Evolutionary conservation across 2,797 vertebrate species (phyloP).

Genomic region (Adelosebastes latens): DNA sequence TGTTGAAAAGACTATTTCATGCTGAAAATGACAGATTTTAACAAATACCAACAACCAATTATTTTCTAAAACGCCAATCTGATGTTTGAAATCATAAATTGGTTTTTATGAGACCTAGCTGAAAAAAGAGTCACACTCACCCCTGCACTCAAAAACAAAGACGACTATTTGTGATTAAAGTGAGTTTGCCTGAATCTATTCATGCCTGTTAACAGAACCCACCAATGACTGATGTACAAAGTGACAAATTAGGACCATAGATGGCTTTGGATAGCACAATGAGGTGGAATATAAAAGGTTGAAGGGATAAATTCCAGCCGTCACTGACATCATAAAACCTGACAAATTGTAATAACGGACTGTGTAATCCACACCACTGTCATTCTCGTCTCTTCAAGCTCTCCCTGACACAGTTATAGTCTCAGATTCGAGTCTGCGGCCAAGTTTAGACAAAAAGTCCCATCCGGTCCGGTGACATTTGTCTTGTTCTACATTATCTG

Average conservation of each 20-base stretch:
- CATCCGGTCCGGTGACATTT: slow-evolving; percentile 79
- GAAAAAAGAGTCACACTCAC: background rate
- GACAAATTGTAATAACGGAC: slow-evolving; percentile 85
- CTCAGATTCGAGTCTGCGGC: slow-evolving; percentile 79
- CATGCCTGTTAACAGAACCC: slow-evolving; percentile 24
- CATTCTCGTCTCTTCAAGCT: slow-evolving; percentile 66
- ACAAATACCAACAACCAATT: background rate
- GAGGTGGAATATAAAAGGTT: slow-evolving; percentile 75
- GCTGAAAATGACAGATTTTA: slow-evolving; percentile 1
- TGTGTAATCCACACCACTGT: slow-evolving; percentile 79
- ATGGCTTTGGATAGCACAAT: slow-evolving; percentile 70
- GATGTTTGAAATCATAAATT: background rate
- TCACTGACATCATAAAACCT: slow-evolving; percentile 81
- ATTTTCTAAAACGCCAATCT: background rate
- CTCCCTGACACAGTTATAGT: slow-evolving; percentile 67
- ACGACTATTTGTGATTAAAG: background rate
- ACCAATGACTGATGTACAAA: slow-evolving; percentile 45
- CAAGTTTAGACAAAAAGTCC: slow-evolving; percentile 75
- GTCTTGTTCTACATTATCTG: slow-evolving; percentile 84
- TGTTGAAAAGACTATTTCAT: background rate
- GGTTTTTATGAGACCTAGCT: background rate
- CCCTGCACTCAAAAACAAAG: background rate
- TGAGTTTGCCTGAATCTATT: slow-evolving; percentile 1
- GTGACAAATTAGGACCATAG: slow-evolving; percentile 74
- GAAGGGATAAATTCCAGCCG: slow-evolving; percentile 78